Percentiles rank a stretch among this genome's conserved stretches.
Evolutionary conservation across 2,888 invertebrate species (phyloP).

Genomic region (Lepidonotus clava): DNA sequence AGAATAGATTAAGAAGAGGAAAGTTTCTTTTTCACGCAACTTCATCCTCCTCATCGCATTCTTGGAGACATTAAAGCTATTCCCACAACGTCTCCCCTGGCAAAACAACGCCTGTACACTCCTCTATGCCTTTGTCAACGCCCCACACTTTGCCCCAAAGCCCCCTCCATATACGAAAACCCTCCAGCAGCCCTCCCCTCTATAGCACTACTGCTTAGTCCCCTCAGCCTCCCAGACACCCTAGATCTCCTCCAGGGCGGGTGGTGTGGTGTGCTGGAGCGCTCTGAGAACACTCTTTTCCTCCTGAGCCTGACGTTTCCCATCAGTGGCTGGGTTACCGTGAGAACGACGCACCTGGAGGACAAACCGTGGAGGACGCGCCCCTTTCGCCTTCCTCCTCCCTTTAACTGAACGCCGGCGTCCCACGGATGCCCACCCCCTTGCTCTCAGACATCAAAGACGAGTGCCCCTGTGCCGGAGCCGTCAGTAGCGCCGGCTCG

Average conservation of each 20-base stretch:
- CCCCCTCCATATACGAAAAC: background rate
- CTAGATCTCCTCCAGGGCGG: too few relatives aligned
- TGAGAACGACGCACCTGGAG: constrained; percentile 30
- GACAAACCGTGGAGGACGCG: background rate
- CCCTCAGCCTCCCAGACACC: background rate
- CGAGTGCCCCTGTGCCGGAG: background rate
- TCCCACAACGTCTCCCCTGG: too few relatives aligned
- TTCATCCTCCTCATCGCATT: too few relatives aligned
- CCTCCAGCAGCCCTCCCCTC: background rate
- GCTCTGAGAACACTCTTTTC: too few relatives aligned
- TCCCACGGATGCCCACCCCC: background rate
- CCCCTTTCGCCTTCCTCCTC: background rate
- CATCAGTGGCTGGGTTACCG: constrained; percentile 27
- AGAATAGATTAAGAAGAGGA: too few relatives aligned
- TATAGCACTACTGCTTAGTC: background rate
- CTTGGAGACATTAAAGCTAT: too few relatives aligned
- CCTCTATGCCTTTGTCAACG: too few relatives aligned
- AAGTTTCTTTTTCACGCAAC: too few relatives aligned
- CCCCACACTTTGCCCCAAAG: background rate
- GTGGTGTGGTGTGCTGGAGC: too few relatives aligned
- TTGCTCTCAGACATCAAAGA: constrained; percentile 17
- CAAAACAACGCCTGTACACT: too few relatives aligned
- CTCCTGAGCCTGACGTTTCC: constrained; percentile 34
- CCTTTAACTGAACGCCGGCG: too few relatives aligned
- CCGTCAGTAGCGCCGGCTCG: background rate